Evolutionary conservation across 2,113 vertebrate genomes (phyloP).

Genomic region (sheep (Ovis aries)): DNA sequence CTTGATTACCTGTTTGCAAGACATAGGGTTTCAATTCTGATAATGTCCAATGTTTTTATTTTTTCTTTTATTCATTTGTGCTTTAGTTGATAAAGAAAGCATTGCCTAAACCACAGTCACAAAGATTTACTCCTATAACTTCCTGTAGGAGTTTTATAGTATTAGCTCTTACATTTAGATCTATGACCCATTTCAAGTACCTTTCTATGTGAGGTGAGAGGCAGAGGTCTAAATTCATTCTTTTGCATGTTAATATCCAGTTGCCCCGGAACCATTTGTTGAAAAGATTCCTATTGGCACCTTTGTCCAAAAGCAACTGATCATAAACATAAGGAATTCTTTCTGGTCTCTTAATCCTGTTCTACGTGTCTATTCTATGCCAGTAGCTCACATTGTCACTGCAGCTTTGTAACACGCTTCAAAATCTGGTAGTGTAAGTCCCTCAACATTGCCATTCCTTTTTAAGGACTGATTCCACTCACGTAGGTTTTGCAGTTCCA

Average conservation of each 20-base stretch:
- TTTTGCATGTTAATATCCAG: not conserved
- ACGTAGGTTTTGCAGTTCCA: not conserved
- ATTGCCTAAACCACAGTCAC: not conserved
- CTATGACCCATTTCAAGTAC: not conserved
- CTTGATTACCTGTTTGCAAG: not conserved
- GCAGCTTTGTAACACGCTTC: not conserved
- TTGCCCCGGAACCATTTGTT: not conserved
- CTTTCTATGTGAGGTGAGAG: not conserved
- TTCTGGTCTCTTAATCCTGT: not conserved
- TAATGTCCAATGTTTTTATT: not conserved
- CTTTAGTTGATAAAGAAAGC: not conserved
- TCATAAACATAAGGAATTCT: not conserved
- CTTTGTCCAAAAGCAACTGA: not conserved
- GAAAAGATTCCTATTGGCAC: not conserved
- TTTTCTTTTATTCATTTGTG: not conserved
- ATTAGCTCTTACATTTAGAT: not conserved
- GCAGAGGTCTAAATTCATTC: not conserved
- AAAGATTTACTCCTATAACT: not conserved
- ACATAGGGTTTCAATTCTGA: not conserved
- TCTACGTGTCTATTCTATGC: not conserved
- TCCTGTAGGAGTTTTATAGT: not conserved
- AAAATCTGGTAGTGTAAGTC: not conserved
- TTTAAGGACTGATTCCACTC: not conserved
- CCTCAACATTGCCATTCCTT: not conserved
- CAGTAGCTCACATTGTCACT: not conserved